Conservation (phyloP, 2,888 invertebrate genomes). For the Chaetogeoica ovagalla region DNA sequence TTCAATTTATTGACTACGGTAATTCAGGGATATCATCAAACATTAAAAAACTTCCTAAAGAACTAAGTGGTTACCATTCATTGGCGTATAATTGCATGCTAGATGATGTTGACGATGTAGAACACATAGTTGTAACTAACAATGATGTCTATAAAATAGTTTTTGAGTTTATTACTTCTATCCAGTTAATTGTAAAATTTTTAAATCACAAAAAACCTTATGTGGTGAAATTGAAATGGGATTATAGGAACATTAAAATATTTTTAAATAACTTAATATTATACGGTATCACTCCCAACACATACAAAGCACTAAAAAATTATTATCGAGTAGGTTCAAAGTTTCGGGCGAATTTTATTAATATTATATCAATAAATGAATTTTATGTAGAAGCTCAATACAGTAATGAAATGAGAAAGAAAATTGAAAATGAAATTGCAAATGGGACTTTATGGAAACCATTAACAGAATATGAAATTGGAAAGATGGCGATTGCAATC, state of each 20-base stretch:
- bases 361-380: conserved; percentile 58
- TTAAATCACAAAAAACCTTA: conserved; percentile 62
- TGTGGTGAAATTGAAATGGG: conserved; percentile 54
- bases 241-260: conserved; percentile 29
- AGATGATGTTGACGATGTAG: conserved; percentile 59
- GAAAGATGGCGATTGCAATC: conserved; percentile 66
- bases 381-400: conserved; percentile 60
- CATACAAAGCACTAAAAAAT: conserved; percentile 7
- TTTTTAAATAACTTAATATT: conserved; percentile 27
- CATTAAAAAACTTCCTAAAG: conserved; percentile 67
- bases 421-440: conserved; percentile 65
- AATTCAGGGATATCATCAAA: conserved; percentile 68
- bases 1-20: conserved; percentile 72
- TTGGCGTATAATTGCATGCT: conserved; percentile 61
- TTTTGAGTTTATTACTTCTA: conserved; percentile 20
- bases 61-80: conserved; percentile 65
- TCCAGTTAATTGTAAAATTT: conserved; percentile 66
- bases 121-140: neutral
- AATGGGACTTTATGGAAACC: conserved; percentile 65
- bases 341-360: conserved; percentile 56
- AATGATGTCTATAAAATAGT: conserved; percentile 7
- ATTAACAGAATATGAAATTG: conserved; percentile 55
- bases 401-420: conserved; percentile 62
- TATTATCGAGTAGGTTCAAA: conserved; percentile 28
- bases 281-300: conserved; percentile 19